Evolutionary conservation across 2,113 vertebrate genomes (phyloP).

Genomic region (Clarias magur): DNA sequence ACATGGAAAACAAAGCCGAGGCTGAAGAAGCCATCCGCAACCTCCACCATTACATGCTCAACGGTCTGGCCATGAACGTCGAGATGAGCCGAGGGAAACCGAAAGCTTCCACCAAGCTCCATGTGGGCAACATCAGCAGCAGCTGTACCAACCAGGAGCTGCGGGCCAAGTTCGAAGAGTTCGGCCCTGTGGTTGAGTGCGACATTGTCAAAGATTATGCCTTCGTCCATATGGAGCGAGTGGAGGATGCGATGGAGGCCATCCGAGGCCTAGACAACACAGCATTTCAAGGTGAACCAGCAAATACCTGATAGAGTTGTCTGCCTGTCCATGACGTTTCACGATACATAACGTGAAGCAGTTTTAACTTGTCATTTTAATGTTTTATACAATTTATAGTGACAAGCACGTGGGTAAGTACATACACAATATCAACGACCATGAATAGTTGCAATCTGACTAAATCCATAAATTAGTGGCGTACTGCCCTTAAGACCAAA

Average conservation of each 20-base stretch:
- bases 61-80: slow-evolving; percentile 91
- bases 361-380: not conserved
- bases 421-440: not conserved
- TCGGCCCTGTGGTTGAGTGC: slow-evolving; percentile 88
- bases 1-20: slow-evolving; percentile 87
- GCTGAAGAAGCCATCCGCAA: slow-evolving; percentile 91
- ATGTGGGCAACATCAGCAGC: slow-evolving; percentile 88
- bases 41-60: slow-evolving; percentile 92
- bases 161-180: slow-evolving; percentile 91
- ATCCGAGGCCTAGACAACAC: slow-evolving; percentile 91
- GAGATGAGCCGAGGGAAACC: slow-evolving; percentile 90
- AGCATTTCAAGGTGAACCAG: slow-evolving; percentile 89
- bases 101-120: slow-evolving; percentile 89
- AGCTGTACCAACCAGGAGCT: slow-evolving; percentile 91
- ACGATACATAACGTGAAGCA: not conserved
- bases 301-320: slow-evolving; percentile 50
- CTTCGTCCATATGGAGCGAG: slow-evolving; percentile 95
- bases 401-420: slow-evolving; percentile 1
- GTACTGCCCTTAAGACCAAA: not conserved
- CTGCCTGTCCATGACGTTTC: slow-evolving; percentile 20
- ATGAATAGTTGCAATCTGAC: not conserved
- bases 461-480: not conserved
- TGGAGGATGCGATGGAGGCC: slow-evolving; percentile 93
- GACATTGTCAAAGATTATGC: slow-evolving; percentile 98
- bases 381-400: not conserved